phyloP scores from a whole-genome alignment of 2,797 vertebrate genomes.

The Schizothorax lantsangensis region DNA sequence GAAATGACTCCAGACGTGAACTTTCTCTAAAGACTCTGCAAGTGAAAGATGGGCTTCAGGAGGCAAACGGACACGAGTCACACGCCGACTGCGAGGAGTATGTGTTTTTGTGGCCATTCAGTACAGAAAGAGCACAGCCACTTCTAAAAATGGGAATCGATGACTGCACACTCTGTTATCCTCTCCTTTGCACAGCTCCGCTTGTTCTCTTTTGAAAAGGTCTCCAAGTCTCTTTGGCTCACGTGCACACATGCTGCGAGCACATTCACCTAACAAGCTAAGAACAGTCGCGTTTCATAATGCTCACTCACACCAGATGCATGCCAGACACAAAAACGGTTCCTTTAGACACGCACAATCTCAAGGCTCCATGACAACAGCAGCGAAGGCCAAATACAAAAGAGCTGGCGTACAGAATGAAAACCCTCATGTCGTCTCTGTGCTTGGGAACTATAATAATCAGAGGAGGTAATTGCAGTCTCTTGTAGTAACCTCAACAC shows the following conservation, averaged over 20 bases:
- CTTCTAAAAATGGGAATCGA: constrained; percentile 56
- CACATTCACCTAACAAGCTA: constrained; percentile 31
- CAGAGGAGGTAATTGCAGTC: constrained; percentile 55
- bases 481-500: constrained; percentile 34
- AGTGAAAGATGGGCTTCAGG: constrained; percentile 61
- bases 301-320: neutral
- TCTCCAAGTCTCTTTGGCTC: constrained; percentile 35
- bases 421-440: constrained; percentile 12
- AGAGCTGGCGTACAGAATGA: constrained; percentile 18
- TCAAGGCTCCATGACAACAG: constrained; percentile 48
- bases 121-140: constrained; percentile 35
- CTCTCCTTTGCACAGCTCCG: constrained; percentile 13
- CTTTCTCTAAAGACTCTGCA: constrained; percentile 57
- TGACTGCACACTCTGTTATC: constrained; percentile 43
- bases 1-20: constrained; percentile 53
- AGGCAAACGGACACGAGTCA: constrained; percentile 55
- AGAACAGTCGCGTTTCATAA: constrained; percentile 17
- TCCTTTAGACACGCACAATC: constrained; percentile 21
- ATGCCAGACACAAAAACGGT: constrained; percentile 4
- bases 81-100: constrained; percentile 25
- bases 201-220: constrained; percentile 41
- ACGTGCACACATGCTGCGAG: neutral
- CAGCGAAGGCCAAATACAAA: constrained; percentile 40
- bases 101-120: constrained; percentile 32
- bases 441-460: constrained; percentile 51